Percentiles rank a stretch among this genome's conserved stretches.
phyloP scores from a whole-genome alignment of 2,888 invertebrate genomes.

The Parochlus steinenii region DNA sequence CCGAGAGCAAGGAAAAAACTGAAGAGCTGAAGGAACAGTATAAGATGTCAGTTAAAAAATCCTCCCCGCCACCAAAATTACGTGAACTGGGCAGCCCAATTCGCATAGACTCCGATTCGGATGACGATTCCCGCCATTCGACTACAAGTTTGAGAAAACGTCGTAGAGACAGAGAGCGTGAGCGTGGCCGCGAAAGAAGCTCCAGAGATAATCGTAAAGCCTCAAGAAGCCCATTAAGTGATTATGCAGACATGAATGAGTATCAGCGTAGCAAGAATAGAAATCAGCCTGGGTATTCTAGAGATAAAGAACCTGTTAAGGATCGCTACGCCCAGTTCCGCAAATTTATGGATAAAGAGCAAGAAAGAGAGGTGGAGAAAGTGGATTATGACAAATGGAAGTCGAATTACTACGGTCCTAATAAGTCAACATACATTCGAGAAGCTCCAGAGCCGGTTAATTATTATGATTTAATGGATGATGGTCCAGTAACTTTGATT shows the following conservation, averaged over 20 bases:
- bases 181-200: neutral
- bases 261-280: neutral
- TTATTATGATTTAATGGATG: constrained; percentile 30
- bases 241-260: constrained; percentile 13
- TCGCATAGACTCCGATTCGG: too few species aligned
- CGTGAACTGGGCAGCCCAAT: too few species aligned
- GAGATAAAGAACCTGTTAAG: too few species aligned
- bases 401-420: constrained; percentile 12
- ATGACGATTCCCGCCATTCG: too few species aligned
- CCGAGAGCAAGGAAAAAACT: constrained; percentile 23
- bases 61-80: too few species aligned
- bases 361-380: constrained; percentile 13
- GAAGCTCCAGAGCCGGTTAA: constrained; percentile 21
- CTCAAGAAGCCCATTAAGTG: constrained; percentile 16
- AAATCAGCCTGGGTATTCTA: neutral
- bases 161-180: too few species aligned
- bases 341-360: constrained; percentile 15
- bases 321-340: too few species aligned
- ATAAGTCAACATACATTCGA: too few species aligned
- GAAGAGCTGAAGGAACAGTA: constrained; percentile 26
- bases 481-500: constrained; percentile 39
- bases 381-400: constrained; percentile 13
- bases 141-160: too few species aligned
- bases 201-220: constrained; percentile 3
- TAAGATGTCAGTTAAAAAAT: too few species aligned